Base-by-base conservation (phyloP, 2,888 invertebrate species). In the Dysmachus trigonus region DNA sequence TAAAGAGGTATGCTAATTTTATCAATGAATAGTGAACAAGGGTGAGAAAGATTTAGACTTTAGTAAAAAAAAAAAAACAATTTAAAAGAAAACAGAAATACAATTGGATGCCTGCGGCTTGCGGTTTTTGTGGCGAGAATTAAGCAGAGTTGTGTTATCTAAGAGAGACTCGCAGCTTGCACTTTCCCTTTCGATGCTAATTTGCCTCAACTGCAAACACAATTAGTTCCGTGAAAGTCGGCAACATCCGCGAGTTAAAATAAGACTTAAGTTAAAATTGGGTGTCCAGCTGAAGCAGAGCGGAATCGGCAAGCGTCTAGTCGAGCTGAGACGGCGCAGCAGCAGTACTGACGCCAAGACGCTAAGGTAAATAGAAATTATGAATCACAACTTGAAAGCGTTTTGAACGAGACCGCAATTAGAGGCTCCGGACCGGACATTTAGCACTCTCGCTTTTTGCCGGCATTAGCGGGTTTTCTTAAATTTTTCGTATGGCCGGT, bases 151-250 rank as follows among this genome's bases (percentile, higher is more conserved):
- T 72, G 62, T 38, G 72, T 83, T 83, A 83, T 31, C 83, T 83
- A 83, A 83, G 83, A 83, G 27, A 72, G 31, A 62, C 62, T 2
- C 31, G 13, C 38, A 27, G 27, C 72, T 6, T 72, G 72, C 83
- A 83, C 83, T 83, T 83, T 83, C 72, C 83, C 83, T 83, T 41
- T 83, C 83, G 30, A 83, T 83, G 83, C 47, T 83, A 83, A 83
- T 83, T 83, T 71, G 38, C 72, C 27, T 71, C 83, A n/a, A 27
- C 83, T 83, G 38, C 72, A 83, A 83, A 53, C n/a, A 27, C 74
- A 85, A 85, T 85, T 85, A 85, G 85, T 85, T 85, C 85, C 85
- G 85, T 85, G 85, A 85, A 85, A 85, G 85, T 72, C 33, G 85
- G 47, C 74, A 62, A 85, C 85, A 85, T 85, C 85, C 85, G 85